These are phyloP conservation scores for Folsomia candida DNA, from an alignment of 2,888 invertebrate species.

Conservation along the genomic window DNA sequence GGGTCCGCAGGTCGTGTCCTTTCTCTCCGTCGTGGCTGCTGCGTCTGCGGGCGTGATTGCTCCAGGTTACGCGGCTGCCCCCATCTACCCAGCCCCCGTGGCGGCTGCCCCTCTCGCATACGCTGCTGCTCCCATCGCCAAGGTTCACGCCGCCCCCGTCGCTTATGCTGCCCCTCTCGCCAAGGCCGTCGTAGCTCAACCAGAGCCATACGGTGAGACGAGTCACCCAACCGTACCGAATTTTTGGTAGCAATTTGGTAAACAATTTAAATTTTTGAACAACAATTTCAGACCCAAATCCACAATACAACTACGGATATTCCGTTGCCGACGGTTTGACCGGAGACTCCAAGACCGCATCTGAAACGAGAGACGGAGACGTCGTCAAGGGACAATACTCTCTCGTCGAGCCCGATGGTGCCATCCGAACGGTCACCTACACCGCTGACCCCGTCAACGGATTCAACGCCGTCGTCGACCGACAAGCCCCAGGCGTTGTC, in stretches of 20 bases:
- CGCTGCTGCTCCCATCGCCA: constrained; percentile 1
- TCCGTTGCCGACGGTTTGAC: constrained; percentile 18
- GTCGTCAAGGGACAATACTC: constrained; percentile 17
- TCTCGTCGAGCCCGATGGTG: constrained; percentile 14
- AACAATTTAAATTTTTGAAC: not conserved
- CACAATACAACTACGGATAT: constrained; percentile 21
- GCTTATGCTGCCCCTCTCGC: constrained; percentile 12
- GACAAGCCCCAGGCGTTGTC: constrained; percentile 4
- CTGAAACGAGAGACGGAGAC: constrained; percentile 16
- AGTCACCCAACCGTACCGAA: too few relatives aligned
- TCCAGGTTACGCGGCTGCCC: constrained; percentile 13
- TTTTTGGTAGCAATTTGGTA: too few relatives aligned
- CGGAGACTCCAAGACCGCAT: constrained; percentile 18
- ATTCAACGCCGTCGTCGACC: constrained; percentile 27
- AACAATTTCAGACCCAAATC: constrained; percentile 4
- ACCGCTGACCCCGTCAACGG: constrained; percentile 18
- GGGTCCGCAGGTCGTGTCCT: constrained; percentile 21
- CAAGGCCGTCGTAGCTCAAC: constrained; percentile 14
- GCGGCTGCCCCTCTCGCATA: not conserved
- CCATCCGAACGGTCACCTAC: constrained; percentile 12
- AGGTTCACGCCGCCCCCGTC: constrained; percentile 5
- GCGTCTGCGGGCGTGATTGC: constrained; percentile 20
- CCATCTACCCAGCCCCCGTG: not conserved
- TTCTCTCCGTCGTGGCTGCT: constrained; percentile 22
- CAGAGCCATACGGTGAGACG: constrained; percentile 19